A percentile compares a stretch with the other conserved stretches of the same genome.
Conservation (phyloP, 2,888 invertebrate species). For the Pollenia labialis region DNA sequence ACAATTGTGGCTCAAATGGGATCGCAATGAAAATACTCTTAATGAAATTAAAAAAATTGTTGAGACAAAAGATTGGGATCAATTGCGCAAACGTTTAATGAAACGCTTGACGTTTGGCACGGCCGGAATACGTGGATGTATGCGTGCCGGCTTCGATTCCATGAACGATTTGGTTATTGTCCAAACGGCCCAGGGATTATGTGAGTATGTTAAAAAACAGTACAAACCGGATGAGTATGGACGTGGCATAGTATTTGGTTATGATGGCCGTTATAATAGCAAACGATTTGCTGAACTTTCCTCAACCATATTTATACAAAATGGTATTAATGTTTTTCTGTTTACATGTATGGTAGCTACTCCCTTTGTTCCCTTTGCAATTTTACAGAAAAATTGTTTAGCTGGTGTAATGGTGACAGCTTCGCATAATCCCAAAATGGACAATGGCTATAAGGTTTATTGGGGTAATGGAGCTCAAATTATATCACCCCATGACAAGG, state of each 20-base stretch:
- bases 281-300: slow-evolving; percentile 92
- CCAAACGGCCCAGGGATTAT: slow-evolving; percentile 96
- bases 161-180: slow-evolving; percentile 99
- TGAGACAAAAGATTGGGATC: slow-evolving; percentile 85
- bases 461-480: slow-evolving; percentile 98
- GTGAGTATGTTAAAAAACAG: slow-evolving; percentile 88
- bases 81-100: slow-evolving; percentile 87
- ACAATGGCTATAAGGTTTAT: slow-evolving; percentile 99
- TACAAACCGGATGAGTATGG: slow-evolving; percentile 85
- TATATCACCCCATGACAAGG: slow-evolving; percentile 94
- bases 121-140: slow-evolving; percentile 95
- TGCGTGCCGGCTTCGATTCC: slow-evolving; percentile 96
- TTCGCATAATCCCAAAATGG: slow-evolving; percentile 97
- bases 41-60: slow-evolving; percentile 87
- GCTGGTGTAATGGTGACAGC: slow-evolving; percentile 98
- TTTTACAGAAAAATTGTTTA: slow-evolving; percentile 89
- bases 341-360: slow-evolving; percentile 94
- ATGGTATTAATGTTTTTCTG: slow-evolving; percentile 91
- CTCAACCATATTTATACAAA: slow-evolving; percentile 91
- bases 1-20: slow-evolving; percentile 90
- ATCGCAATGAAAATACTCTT: slow-evolving; percentile 88
- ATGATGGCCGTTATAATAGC: slow-evolving; percentile 96
- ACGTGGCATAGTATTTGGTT: slow-evolving; percentile 94
- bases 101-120: slow-evolving; percentile 94
- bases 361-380: slow-evolving; percentile 96